Conservation (phyloP, 2,113 vertebrate species). For the Pterocles gutturalis region DNA sequence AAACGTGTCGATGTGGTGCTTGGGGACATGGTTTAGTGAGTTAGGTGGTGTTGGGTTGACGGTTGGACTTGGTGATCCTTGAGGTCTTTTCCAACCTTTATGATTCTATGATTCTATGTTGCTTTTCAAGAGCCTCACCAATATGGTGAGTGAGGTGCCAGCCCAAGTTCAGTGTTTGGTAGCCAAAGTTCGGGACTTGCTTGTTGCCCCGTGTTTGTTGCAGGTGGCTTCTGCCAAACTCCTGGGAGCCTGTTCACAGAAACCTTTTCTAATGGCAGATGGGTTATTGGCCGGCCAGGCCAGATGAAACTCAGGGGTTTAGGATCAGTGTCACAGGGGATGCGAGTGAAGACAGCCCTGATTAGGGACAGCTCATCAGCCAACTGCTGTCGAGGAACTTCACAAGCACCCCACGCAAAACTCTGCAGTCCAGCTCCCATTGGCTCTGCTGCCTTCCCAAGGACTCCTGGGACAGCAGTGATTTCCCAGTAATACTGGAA, state of each 20-base stretch:
- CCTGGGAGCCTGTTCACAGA: neutral
- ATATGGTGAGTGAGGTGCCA: neutral
- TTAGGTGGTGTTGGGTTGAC: too few relatives aligned
- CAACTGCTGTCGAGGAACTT: neutral
- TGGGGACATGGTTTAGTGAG: too few relatives aligned
- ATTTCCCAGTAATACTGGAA: neutral
- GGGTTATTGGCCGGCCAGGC: neutral
- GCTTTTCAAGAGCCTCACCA: too few relatives aligned
- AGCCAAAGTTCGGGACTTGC: neutral
- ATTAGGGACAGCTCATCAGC: neutral
- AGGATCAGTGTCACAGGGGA: neutral
- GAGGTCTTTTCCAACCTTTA: too few relatives aligned
- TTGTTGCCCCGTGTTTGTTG: rapidly evolving
- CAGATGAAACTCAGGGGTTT: neutral
- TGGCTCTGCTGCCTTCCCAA: neutral
- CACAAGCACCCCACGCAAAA: neutral
- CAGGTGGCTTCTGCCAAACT: neutral
- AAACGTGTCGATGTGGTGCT: too few relatives aligned
- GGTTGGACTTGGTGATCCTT: too few relatives aligned
- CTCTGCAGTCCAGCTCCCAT: neutral
- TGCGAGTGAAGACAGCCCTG: neutral
- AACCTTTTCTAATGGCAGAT: rapidly evolving
- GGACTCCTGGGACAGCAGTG: neutral
- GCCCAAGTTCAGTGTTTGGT: neutral
- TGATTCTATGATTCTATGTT: too few relatives aligned